phyloP scores from a whole-genome alignment of 2,113 vertebrate genomes.

The Pionites leucogaster region DNA sequence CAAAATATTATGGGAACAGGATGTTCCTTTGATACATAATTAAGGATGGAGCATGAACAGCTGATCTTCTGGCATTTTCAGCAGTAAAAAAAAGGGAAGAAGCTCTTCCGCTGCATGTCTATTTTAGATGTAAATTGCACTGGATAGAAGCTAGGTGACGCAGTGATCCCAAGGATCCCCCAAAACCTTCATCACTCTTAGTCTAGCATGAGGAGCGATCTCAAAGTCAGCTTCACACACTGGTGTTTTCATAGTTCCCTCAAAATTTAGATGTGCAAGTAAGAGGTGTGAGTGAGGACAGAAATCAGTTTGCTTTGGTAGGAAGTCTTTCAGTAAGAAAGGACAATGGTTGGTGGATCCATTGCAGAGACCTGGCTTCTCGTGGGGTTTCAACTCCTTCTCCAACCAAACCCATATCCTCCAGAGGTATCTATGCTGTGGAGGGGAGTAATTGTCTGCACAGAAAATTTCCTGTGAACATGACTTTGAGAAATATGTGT shows the following conservation, averaged over 20 bases:
- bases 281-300: not conserved
- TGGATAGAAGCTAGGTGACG: not conserved
- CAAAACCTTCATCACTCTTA: not conserved
- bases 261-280: not conserved
- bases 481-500: not conserved
- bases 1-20: constrained; percentile 48
- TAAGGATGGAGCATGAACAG: constrained; percentile 7
- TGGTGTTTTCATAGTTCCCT: not conserved
- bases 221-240: not conserved
- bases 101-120: not conserved
- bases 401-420: not conserved
- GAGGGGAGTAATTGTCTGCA: accelerated
- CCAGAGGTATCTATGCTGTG: not conserved
- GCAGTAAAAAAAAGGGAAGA: not conserved
- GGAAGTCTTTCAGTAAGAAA: not conserved
- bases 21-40: constrained; percentile 37
- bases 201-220: not conserved
- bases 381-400: not conserved
- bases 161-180: not conserved
- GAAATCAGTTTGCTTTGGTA: not conserved
- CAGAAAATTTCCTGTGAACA: not conserved
- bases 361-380: not conserved
- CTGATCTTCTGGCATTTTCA: constrained; percentile 33
- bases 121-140: not conserved
- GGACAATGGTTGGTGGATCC: accelerated